Conservation (phyloP, 2,113 vertebrate genomes). For the Megaceryle maxima region DNA sequence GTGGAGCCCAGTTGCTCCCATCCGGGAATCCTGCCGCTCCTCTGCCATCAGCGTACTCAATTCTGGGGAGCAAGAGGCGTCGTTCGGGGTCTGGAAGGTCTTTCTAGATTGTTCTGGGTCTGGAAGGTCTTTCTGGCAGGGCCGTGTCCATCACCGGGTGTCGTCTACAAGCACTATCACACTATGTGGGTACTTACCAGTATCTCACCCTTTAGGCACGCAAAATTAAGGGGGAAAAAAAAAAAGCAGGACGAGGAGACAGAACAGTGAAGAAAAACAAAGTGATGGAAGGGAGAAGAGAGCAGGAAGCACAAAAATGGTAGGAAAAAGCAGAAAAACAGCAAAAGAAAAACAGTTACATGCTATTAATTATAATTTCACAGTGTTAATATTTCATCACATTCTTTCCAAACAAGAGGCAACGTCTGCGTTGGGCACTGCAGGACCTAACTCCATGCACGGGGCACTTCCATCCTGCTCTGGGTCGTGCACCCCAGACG, state of each 20-base stretch:
- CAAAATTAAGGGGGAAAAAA: slow-evolving; percentile 58
- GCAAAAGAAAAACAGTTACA: slow-evolving; percentile 85
- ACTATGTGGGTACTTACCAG: slow-evolving; percentile 90
- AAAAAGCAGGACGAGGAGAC: slow-evolving; percentile 11
- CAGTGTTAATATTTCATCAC: slow-evolving; percentile 78
- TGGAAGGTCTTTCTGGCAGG: neutral
- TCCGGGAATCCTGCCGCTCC: neutral
- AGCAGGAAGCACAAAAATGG: slow-evolving; percentile 61
- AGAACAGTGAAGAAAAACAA: neutral
- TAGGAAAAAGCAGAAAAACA: slow-evolving; percentile 71
- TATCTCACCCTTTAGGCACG: slow-evolving; percentile 90
- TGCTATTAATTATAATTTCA: slow-evolving; percentile 91
- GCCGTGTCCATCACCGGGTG: neutral
- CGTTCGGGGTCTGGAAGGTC: neutral
- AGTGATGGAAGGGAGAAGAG: slow-evolving; percentile 31
- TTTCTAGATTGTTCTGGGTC: neutral
- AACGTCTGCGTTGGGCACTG: slow-evolving; percentile 18
- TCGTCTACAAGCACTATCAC: slow-evolving; percentile 12
- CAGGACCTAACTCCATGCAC: neutral
- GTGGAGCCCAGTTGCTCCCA: too few relatives aligned
- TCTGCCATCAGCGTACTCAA: neutral
- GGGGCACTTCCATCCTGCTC: too few relatives aligned
- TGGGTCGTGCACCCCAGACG: too few relatives aligned
- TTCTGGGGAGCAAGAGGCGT: neutral
- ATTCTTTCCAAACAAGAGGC: slow-evolving; percentile 52